A percentile compares a stretch with the other conserved stretches of the same genome.
These are phyloP conservation scores for Knipowitschia caucasica DNA, from an alignment of 2,797 vertebrate species.

Conservation along the genomic window DNA sequence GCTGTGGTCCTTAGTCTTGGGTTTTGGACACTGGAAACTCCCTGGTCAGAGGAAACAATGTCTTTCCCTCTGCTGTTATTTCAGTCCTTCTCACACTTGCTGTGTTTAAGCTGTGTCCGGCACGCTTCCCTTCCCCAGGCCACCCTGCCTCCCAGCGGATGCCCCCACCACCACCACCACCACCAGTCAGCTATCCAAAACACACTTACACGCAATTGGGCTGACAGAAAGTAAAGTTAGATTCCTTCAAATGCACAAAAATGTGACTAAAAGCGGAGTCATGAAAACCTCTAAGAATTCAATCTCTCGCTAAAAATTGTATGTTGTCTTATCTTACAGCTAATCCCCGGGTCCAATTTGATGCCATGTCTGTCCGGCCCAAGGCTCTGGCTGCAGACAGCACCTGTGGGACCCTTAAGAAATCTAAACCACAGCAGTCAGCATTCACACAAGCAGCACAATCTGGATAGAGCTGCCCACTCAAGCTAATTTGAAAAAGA, in stretches of 20 bases:
- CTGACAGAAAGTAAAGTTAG: conserved; percentile 35
- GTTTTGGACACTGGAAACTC: conserved; percentile 49
- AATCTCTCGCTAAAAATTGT: conserved; percentile 4
- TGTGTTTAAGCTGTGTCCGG: conserved; percentile 38
- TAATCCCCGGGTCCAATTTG: conserved; percentile 37
- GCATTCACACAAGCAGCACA: not conserved
- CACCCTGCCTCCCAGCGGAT: conserved; percentile 46
- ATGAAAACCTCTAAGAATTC: conserved; percentile 25
- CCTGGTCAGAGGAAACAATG: conserved; percentile 33
- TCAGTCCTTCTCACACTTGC: conserved; percentile 40
- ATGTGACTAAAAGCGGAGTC: conserved; percentile 2
- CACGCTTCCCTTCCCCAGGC: conserved; percentile 45
- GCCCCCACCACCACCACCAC: conserved; percentile 18
- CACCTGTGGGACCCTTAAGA: conserved; percentile 28
- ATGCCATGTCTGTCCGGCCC: conserved; percentile 24
- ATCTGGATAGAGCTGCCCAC: not conserved
- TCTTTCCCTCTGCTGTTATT: conserved; percentile 60
- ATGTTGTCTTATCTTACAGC: conserved; percentile 31
- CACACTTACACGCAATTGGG: conserved; percentile 43
- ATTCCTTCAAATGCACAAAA: conserved; percentile 16
- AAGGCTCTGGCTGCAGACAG: conserved; percentile 33
- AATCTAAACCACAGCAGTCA: conserved; percentile 14
- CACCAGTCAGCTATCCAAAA: conserved; percentile 29
- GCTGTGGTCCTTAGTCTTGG: conserved; percentile 26
- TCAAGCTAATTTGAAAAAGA: no score